Base-by-base conservation (phyloP, 2,797 vertebrate species). In the Pantherophis alleghaniensis region DNA sequence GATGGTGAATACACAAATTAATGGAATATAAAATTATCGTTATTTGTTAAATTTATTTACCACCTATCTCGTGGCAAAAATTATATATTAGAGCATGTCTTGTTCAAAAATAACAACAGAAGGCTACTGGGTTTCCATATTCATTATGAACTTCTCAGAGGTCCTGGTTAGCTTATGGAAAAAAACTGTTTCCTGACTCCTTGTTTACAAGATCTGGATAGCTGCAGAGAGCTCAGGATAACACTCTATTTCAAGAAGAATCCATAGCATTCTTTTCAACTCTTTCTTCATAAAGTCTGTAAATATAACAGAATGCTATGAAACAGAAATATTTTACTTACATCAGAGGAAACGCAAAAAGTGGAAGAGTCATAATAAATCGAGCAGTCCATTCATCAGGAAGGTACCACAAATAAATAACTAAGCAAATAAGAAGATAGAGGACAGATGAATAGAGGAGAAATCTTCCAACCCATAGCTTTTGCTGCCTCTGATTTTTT, bases 361-460 rank as follows among this genome's bases (percentile, higher is more conserved):
- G 99, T 22, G 98, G 98, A 95, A 99, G 98, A 56, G 97, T 98
- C 97, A 99, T 97, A 90, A 98, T 96, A 91, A 99, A 96, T 92
- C 98, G 98, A 93, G 98, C 98, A 94, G 98, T 98, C 95, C 98
- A 97, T 96, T 98, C 98, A 87, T 99, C 98, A 20, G 99, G 99
- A 95, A 99, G 98, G 97, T 98, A 99, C 98, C 99, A 99, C 42
- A 98, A 97, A 96, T 99, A 99, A 6, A 99, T 99, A 94, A 99
- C 96, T 88, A 98, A 51, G 95, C 98, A 98, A 28, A 98, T 98
- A 88, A 98, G 91, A 95, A 99, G 96, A 97, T 98, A 99, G 90
- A 99, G 97, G 91, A 99, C 14, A 60, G 97, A 97, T 0, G 99
- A 99, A 97, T 99, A 99, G 7, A 99, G 93, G 93, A 99, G 98